Evolutionary conservation across 2,797 vertebrate species (phyloP).

Genomic region (Neopelma chrysocephalum): DNA sequence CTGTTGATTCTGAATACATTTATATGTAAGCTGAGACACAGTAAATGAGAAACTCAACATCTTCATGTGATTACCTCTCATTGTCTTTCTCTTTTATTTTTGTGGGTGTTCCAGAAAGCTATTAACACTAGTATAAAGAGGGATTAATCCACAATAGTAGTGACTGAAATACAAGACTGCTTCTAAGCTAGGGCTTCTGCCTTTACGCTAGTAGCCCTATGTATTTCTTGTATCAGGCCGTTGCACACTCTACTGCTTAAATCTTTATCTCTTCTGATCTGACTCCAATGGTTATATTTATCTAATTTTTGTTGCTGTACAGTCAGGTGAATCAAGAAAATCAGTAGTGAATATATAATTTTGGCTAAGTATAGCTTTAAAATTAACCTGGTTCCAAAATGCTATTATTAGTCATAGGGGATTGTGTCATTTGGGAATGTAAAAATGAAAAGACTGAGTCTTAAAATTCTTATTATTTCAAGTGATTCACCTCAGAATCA

Average conservation of each 20-base stretch:
- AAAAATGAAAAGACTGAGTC: neutral
- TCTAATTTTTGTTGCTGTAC: neutral
- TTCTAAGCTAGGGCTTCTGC: neutral
- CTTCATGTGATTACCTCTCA: neutral
- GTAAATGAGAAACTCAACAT: neutral
- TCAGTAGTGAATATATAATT: neutral
- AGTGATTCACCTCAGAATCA: neutral
- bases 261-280: neutral
- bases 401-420: neutral
- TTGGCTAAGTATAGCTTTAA: neutral
- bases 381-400: neutral
- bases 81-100: neutral
- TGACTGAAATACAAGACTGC: neutral
- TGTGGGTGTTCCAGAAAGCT: neutral
- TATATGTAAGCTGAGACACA: neutral
- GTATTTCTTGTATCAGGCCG: neutral
- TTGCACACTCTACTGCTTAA: neutral
- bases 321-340: neutral
- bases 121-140: neutral
- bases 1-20: neutral
- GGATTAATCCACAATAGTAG: neutral
- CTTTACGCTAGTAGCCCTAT: neutral
- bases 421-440: neutral
- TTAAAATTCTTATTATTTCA: neutral
- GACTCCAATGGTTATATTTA: neutral